Evolutionary conservation across 2,113 vertebrate genomes (phyloP), one percentile per base, ranked within the genome.

Genomic region (Orthonyx spaldingii): DNA sequence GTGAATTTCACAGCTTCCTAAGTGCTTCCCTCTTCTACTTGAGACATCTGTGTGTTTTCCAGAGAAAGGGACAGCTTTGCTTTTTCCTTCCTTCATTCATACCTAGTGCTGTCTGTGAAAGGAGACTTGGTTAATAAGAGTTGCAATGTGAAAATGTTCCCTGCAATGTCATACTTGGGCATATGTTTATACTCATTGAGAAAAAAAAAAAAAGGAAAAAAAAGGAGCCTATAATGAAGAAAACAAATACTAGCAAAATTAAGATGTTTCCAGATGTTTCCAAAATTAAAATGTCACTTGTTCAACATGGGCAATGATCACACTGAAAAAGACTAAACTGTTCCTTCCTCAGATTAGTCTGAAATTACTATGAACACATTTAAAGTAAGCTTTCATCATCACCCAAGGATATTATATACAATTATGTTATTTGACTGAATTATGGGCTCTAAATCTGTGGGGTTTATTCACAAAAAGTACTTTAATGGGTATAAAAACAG

Each of bases 381-480:
- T 93, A 66, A 91, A 82, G 72, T 71, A 90, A 84, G 7, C 27
- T 96, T 95, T 94, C 78, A 90, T 95, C 47, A 77, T 55, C 81
- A 94, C 66, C 42, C 82, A 70, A 69, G 39, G 32, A 35, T 95
- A 89, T 96, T 86, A 88, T 6, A 90, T 32, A 50, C 13, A 94
- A 74, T 47, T 79, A 53, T 66, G 39, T 65, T 96, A 44, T 91
- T 94, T 96, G 89, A 93, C 56, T 90, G 24, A 69, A 80, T 83
- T 90, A 61, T 42, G 32, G 87, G 85, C 61, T 92, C 46, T 72
- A 35, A 56, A 56, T 69, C 35, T 56, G 55, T 13, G 27, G 42
- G 19, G 16, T 70, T 84, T 70, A 37, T 63, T 77, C 35, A 50
- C 12, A 77, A 56, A 84, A 93, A 37, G 8, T 26, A 46, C 39